Base-by-base conservation (phyloP, 2,797 vertebrate species). In the Danio tinwini region DNA sequence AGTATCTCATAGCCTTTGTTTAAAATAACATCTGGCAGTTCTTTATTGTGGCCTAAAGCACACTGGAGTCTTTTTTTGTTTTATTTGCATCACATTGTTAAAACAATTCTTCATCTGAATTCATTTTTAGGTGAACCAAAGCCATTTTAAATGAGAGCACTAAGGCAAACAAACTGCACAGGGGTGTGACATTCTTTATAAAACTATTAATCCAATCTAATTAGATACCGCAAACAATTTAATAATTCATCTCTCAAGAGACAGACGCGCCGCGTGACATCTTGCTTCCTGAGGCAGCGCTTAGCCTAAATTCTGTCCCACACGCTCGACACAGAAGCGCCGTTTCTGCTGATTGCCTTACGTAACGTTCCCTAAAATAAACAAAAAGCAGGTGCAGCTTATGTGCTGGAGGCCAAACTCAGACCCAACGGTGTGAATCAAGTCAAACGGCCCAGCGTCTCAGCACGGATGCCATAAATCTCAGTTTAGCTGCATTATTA, bases 181-280 rank as follows among this genome's bases (percentile, higher is more conserved):
- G 14, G 19, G 58, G 49, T 37, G 17, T 44, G 68, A 72, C 47
- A 10, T 70, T 79, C 13, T 79, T 53, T 12, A 45, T 10, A 45
- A 71, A 71, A 79, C 40, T 2, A 79, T 71, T 79, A 79, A 71
- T 63, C 58, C 39, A 72, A 45, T 37, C 39, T 61, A 68, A 76
- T 77, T 70, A 70, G 42, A 55, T 76, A 16, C 11, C 58, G 71
- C 56, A 82, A 63, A 76, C 67, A 82, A 62, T 82, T 64, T 77
- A 81, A 68, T 81, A 74, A 81, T 75, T 81, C 2, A 75, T 69
- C 47, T 75, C 72, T 52, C 53, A 29, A 52, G 53, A 62, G 79
- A 39, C n/a, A 9, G 9, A 8, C 44, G 1, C 79, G 1, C 79
- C 10, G 17, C 64, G 44, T 61, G 63, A 53, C 47, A 59, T 58